Base-by-base conservation (phyloP, 2,797 vertebrate species). In the Catamblyrhynchus diadema region DNA sequence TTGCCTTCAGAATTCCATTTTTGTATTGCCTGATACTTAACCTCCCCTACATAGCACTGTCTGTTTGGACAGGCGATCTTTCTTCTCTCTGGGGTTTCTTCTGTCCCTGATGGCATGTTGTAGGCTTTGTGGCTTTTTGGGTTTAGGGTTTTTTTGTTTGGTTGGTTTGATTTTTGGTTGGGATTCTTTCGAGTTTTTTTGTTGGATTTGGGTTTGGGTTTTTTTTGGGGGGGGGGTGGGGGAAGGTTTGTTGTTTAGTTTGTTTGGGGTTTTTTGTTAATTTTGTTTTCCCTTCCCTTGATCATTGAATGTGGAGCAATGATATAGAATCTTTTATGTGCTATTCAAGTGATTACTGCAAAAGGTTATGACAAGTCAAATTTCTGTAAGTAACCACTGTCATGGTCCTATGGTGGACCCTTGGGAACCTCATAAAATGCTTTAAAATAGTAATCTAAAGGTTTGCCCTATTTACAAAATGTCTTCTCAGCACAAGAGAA, bases 1-100 rank as follows among this genome's bases (percentile, higher is more conserved):
- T 93, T 90, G 61, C 54, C 50, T 95, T 92, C 79, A 86, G 75
- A 91, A 94, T 91, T 95, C 48, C 65, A 48, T 85, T 94, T 90
- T 73, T 87, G 51, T 90, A 50, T 67, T 80, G 78, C 30, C 19
- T 90, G 59, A 44, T 82, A 54, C 30, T 85, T 95, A 65, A 78
- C 86, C 53, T 72, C 39, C 61, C 61, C 25, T 67, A 25, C 4
- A 1, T 19, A 60, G 48, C 25, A 37, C 61, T 82, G 24, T 82
- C 66, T 77, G 8, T 87, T 89, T 94, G 74, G 67, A 89, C 57
- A 89, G 70, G 53, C 32, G 53, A 11, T 73, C 57, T 82, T 4
- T 37, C 37, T 82, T 82, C 27, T 73, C 53, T 78, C 81, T 50
- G 19, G 53, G 37, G 6, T 50, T 91, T 70, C 35, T 89, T 74